These are phyloP conservation scores for Leptoclinus maculatus DNA, from an alignment of 2,797 vertebrate species.

Conservation along the genomic window DNA sequence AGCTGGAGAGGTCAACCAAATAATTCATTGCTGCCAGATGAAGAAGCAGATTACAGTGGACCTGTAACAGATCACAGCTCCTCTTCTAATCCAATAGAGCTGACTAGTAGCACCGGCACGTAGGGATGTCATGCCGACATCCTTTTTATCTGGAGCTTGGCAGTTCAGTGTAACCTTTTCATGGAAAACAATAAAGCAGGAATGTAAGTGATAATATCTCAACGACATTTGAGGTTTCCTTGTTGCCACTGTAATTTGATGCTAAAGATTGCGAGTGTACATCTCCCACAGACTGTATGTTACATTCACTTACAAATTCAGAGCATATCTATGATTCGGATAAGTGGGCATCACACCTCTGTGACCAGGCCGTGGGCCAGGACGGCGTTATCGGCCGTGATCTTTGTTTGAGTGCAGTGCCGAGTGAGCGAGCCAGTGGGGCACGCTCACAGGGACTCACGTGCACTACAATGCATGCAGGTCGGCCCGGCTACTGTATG, in stretches of 20 bases:
- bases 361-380: too few species aligned
- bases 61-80: slow-evolving; percentile 47
- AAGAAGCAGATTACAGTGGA: slow-evolving; percentile 49
- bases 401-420: too few species aligned
- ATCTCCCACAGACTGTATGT: not conserved
- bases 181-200: not conserved
- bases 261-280: not conserved
- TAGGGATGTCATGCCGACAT: slow-evolving; percentile 4
- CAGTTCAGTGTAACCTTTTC: not conserved
- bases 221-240: not conserved
- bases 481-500: too few species aligned
- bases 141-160: not conserved
- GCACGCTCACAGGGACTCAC: too few species aligned
- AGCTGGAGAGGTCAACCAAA: slow-evolving; percentile 57
- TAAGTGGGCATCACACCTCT: too few species aligned
- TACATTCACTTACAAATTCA: not conserved
- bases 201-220: not conserved
- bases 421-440: too few species aligned
- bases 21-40: slow-evolving; percentile 69
- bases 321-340: not conserved
- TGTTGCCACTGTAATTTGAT: not conserved
- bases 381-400: too few species aligned
- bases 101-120: slow-evolving; percentile 1
- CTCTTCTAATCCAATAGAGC: slow-evolving; percentile 10
- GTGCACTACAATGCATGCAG: too few species aligned